phyloP scores from a whole-genome alignment of 1,140 invertebrate genomes.

The Stegodyphus mimosarum region DNA sequence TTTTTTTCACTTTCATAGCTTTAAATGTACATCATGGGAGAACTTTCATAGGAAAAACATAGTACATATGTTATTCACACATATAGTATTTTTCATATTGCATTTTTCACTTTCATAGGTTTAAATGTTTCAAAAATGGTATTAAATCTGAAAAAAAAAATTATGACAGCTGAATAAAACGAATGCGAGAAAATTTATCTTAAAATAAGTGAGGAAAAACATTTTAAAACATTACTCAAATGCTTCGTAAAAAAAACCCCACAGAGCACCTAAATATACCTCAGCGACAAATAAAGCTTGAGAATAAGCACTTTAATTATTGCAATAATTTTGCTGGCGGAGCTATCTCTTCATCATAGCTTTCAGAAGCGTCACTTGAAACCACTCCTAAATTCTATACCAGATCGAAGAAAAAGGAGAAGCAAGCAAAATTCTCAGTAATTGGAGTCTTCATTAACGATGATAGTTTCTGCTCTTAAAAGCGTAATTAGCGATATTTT shows the following conservation, averaged over 20 bases:
- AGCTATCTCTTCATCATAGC: constrained; percentile 37
- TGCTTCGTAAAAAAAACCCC: constrained; percentile 6
- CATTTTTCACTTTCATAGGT: too few species aligned
- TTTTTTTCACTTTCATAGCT: too few species aligned
- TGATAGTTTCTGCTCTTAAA: constrained; percentile 52
- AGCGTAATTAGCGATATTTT: constrained; percentile 53
- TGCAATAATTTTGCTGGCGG: constrained; percentile 40
- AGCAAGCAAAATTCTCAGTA: constrained; percentile 4
- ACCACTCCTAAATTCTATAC: constrained; percentile 5
- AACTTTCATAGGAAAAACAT: too few species aligned
- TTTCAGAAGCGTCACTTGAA: constrained; percentile 39
- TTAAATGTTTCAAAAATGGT: too few species aligned
- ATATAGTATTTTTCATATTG: too few species aligned
- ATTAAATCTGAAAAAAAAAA: too few species aligned
- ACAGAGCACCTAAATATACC: constrained; percentile 5
- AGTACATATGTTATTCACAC: too few species aligned
- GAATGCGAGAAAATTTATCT: not conserved
- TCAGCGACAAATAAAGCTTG: constrained; percentile 1
- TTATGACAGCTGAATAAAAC: not conserved
- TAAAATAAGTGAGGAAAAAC: not conserved
- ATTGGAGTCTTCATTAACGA: constrained; percentile 57
- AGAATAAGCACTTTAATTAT: constrained; percentile 38
- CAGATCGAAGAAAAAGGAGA: not conserved
- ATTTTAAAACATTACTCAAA: too few species aligned
- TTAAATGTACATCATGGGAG: too few species aligned